Evolutionary conservation across 2,113 vertebrate species (phyloP).

Genomic region (Hylia prasina): DNA sequence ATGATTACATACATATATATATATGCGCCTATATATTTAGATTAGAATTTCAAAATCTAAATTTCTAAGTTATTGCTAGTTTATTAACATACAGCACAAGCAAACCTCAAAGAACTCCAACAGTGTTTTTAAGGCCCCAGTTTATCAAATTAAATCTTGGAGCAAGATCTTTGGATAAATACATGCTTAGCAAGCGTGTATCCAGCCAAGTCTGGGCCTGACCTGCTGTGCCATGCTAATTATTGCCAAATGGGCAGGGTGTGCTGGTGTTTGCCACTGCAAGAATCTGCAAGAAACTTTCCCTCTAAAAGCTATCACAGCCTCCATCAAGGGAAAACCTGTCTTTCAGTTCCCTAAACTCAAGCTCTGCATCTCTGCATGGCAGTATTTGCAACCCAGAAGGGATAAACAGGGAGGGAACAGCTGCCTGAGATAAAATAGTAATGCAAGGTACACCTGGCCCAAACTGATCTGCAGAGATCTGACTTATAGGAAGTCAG

Average conservation of each 20-base stretch:
- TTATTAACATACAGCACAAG: background rate
- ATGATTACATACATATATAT: background rate
- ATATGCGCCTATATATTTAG: too few species aligned
- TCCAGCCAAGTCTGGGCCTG: background rate
- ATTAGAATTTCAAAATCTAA: background rate
- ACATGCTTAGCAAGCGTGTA: background rate
- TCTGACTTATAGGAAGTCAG: background rate
- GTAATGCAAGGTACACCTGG: too few species aligned
- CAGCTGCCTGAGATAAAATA: background rate
- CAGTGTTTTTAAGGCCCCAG: background rate
- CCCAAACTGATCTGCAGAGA: background rate
- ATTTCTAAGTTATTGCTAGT: background rate
- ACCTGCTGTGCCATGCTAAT: rapidly evolving
- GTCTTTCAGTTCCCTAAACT: background rate
- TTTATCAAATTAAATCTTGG: background rate
- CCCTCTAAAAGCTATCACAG: background rate
- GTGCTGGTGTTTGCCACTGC: background rate
- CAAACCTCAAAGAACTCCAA: background rate
- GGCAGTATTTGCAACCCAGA: background rate
- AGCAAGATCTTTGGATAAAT: background rate
- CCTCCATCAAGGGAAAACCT: background rate
- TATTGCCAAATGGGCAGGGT: background rate
- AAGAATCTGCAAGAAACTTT: background rate
- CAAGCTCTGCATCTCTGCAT: background rate
- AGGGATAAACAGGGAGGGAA: background rate